A percentile compares a stretch with the other conserved stretches of the same genome.
These are phyloP conservation scores for Cyclopterus lumpus DNA, from an alignment of 2,797 vertebrate genomes.

Conservation along the genomic window DNA sequence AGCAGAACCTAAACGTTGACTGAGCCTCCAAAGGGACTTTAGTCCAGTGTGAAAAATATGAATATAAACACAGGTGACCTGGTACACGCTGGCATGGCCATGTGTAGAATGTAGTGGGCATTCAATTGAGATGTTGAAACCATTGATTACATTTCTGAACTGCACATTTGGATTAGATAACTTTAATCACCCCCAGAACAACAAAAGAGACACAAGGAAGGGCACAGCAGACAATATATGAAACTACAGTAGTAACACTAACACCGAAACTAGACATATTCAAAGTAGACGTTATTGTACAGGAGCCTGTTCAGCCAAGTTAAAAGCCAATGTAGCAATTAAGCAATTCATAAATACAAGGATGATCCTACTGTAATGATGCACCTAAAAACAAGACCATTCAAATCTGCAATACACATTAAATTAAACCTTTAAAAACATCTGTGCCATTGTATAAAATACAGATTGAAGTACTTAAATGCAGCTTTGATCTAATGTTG, in stretches of 20 bases:
- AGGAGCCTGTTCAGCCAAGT: background rate
- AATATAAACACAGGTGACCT: too few species aligned
- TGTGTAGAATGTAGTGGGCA: background rate
- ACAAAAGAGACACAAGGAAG: background rate
- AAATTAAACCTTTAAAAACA: background rate
- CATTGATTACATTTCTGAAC: background rate
- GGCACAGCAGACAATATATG: background rate
- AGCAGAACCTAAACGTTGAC: too few species aligned
- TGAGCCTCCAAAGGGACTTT: too few species aligned
- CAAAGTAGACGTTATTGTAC: background rate
- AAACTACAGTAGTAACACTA: background rate
- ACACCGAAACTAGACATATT: background rate
- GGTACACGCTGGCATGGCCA: background rate
- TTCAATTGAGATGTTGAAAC: background rate
- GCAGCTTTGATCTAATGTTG: background rate
- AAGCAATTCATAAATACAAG: background rate
- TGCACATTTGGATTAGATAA: background rate
- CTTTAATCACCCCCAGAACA: background rate
- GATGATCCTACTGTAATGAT: background rate
- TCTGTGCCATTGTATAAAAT: background rate
- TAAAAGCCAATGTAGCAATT: background rate
- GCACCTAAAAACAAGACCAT: background rate
- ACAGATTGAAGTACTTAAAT: background rate
- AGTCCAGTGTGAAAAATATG: too few species aligned
- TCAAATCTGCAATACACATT: conserved; percentile 1